Evolutionary conservation across 2,888 invertebrate genomes (phyloP), one percentile per base, ranked within the genome.

Genomic region (Zelleria hepariella): DNA sequence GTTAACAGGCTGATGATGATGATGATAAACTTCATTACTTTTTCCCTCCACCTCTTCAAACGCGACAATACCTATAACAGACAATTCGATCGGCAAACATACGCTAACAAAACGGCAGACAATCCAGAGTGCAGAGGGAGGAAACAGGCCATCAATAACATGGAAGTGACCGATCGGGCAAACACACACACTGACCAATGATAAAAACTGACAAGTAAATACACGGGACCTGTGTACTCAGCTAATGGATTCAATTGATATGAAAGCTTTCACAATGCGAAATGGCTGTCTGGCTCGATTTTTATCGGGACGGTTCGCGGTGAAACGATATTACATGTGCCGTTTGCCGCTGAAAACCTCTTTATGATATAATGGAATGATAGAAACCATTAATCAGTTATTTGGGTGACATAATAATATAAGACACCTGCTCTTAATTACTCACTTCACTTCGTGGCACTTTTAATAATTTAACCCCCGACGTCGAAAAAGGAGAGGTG

Each of bases 201-300:
- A 87, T 87, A 87, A 88, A 87, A 88, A 88, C 85, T 87, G 86
- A 88, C 82, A 85, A 82, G 83, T 82, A 88, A 88, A 88, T 88
- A 80, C 79, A 80, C 83, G 75, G 76, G 78, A 78, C 78, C 75
- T 88, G 88, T 88, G 86, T 87, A 82, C 86, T 80, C 82, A 80
- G 80, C 85, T 88, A 88, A 88, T 88, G 88, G 88, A 88, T 87
- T 88, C 86, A 87, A 87, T 87, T 86, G 88, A 88, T 88, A 88
- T 82, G 80, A 87, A 88, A 87, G 88, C 88, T 88, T 88, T 88
- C 81, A 86, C 81, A 86, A 79, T 85, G 78, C 82, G 58, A 58
- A 58, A 58, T 82, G 80, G 78, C 80, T 32, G 75, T 77, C 68
- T 65, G 68, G 65, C 66, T 70, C 68, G 71, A 69, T 75, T 78